Evolutionary conservation across 2,888 invertebrate species (phyloP), one percentile per base, ranked within the genome.

Genomic region (Torymus auratus): DNA sequence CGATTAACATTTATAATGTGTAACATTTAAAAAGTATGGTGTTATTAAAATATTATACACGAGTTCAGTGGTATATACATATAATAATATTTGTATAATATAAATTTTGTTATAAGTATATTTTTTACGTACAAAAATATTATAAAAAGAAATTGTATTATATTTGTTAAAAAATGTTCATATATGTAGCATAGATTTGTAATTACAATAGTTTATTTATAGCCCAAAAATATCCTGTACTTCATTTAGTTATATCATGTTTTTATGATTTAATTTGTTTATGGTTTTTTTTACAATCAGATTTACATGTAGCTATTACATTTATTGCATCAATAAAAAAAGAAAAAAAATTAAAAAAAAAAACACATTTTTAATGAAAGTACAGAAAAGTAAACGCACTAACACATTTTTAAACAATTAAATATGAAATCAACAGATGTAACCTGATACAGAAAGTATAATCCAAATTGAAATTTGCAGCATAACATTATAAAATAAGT

Each of bases 121-220:
- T 79, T 79, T 69, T 79, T 73, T 69, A 79, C 73, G 62, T 74
- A 23, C 50, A 72, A 69, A 79, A 74, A 68, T 67, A 73, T 28
- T 41, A 41, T 41, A 41, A 74, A 61, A 68, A 52, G 14, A 41
- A 69, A 79, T 62, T 73, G 73, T 74, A 79, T 73, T 68, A 56
- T 73, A 79, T 62, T 79, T 79, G 73, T 79, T 79, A 62, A 60
- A 75, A 68, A 69, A 67, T 50, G 58, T 79, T 60, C 65, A 70
- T 50, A 79, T 65, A 67, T 79, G 68, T 68, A 73, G 61, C 75
- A 80, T 74, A 70, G 15, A 70, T 50, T 80, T 68, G 20, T 74
- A 55, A 71, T 55, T 80, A 58, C n/a, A 58, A 64, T 68, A 53
- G n/a, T 72, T 64, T 53, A 69, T 79, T 68, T 13, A 62, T 62